Base-by-base conservation (phyloP, 2,113 vertebrate species). In the Dissostichus mawsoni region DNA sequence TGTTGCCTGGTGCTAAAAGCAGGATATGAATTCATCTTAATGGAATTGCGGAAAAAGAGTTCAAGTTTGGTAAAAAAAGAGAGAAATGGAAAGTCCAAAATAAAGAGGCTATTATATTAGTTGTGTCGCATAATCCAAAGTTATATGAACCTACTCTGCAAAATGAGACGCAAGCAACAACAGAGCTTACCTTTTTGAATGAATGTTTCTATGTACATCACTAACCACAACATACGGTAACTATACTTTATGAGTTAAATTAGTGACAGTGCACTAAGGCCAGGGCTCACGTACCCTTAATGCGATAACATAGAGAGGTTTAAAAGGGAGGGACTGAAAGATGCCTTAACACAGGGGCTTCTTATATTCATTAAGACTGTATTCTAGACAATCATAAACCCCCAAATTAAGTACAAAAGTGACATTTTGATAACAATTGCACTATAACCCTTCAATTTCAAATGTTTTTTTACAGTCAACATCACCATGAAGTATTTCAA, bases 391-490 rank as follows among this genome's bases (percentile, higher is more conserved):
- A 4, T 20, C 53, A 51, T 7, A 33, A 14, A 41, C 29, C 51
- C 45, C 20, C 47, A 66, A 10, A 56, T 33, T 14, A 44, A 52
- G 45, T 12, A 51, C 16, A 17, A 44, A 23, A 14, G 52, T 63
- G 5, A 66, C 3, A 56, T 56, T 20, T 50, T 18, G 52, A 25
- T 20, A 69, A 44, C 58, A 44, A 23, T 25, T 55, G 50, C 66
- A 74, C 45, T 17, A 61, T 68, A 14, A 68, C 51, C 61, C 51
- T 41, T 53, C 3, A 3, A 10, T 58, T 80, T 25, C 36, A 73
- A 87, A 59, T 79, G 69, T 66, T 80, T 76, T 71, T 12, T 41
- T 11, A 78, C 48, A 65, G 61, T 59, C 36, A 69, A 64, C 53
- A 58, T 76, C 17, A 75, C 53, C 52, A 47, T 29, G 18, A 71